Evolutionary conservation across 1,140 invertebrate genomes (phyloP).

Genomic region (Coptotermes formosanus): DNA sequence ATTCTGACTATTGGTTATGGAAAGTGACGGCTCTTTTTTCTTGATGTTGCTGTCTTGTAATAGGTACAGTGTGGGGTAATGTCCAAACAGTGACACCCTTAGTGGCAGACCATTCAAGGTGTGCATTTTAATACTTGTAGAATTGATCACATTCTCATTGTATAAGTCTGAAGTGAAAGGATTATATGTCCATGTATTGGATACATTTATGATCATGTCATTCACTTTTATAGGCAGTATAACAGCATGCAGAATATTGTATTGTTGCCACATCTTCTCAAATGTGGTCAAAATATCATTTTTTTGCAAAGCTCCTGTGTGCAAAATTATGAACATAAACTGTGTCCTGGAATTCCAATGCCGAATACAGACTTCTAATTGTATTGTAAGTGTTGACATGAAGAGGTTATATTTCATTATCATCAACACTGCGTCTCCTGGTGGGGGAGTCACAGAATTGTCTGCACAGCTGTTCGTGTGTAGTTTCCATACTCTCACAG

Average conservation of each 20-base stretch:
- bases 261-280: not conserved
- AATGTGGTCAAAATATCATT: not conserved
- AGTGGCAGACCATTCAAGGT: slow-evolving; percentile 44
- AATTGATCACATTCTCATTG: not conserved
- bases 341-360: not conserved
- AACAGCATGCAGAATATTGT: not conserved
- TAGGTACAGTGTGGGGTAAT: not conserved
- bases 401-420: not conserved
- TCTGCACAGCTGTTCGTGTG: not conserved
- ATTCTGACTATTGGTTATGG: not conserved
- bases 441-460: not conserved
- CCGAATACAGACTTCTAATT: not conserved
- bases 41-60: not conserved
- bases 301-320: not conserved
- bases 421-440: not conserved
- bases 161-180: not conserved
- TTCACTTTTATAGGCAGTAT: not conserved
- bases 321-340: not conserved
- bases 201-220: not conserved
- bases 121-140: not conserved
- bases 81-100: slow-evolving; percentile 42
- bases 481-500: not conserved
- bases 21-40: not conserved
- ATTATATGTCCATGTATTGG: not conserved
- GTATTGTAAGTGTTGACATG: not conserved